Evolutionary conservation across 2,888 invertebrate species (phyloP), one percentile per base, ranked within the genome.

Genomic region (Chalcis sispes): DNA sequence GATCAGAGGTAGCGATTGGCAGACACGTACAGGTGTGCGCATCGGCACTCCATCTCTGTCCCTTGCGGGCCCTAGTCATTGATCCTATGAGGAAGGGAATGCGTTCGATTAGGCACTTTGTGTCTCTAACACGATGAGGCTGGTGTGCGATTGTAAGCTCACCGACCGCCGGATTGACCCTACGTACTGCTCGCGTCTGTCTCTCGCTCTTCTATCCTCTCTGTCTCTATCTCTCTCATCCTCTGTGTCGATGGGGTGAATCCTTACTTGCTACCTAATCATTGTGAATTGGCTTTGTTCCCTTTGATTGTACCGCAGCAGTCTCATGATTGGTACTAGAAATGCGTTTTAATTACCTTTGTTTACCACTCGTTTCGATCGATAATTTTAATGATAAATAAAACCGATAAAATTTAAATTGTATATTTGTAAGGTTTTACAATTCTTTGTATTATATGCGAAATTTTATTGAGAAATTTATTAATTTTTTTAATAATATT

Each of bases 21-120:
- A 42, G 15, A n/a, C 27, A 42, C 42, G 18, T 32, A n/a, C 42
- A 42, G 23, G 59, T 29, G 15, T 20, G n/a, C 20, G 32, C 18
- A 36, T 36, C 15, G 20, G 15, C 7, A 7, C 36, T 61, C n/a
- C 18, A 7, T 64, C 50, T 50, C 32, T 50, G 23, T 36, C 36
- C 15, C 32, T 40, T 42, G 40, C 42, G 8, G 42, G n/a, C 61
- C 42, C 40, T 25, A 23, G 40, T 15, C 52, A 66, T 52, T 54
- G 65, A 66, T 66, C 52, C 65, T 40, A 54, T 29, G 42, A 15
- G 67, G 56, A 67, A 46, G 56, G 67, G 67, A 70, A 70, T 61
- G 61, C 70, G 48, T 70, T 70, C 70, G 70, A 70, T 70, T 70
- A 70, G 70, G 59, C 70, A 70, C 70, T 70, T 70, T 70, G 70